Evolutionary conservation across 2,888 invertebrate genomes (phyloP), one percentile per base, ranked within the genome.

Genomic region (Xestia sexstrigata): DNA sequence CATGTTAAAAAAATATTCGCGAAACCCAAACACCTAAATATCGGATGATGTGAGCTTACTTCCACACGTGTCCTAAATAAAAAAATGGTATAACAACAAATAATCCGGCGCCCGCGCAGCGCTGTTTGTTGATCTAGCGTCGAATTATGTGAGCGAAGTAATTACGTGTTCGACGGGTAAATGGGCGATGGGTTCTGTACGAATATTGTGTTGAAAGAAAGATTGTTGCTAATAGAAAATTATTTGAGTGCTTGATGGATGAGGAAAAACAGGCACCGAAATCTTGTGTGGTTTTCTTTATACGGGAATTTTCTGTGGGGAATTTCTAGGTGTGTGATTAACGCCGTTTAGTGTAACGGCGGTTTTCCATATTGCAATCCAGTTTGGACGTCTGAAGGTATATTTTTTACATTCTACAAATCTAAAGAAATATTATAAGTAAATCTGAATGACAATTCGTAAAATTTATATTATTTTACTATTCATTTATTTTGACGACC

Each of bases 21-120:
- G 39, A 79, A 87, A 74, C 26, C 45, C 62, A 78, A 85, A 85
- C 81, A 83, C 70, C 63, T 76, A 81, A 77, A 83, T 74, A 79
- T 74, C 72, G 58, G 70, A 80, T 85, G 65, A 86, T 78, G 70
- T 65, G 66, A 72, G 78, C 63, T 74, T 80, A 82, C 74, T 82
- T 84, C 79, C 85, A 87, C 93, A 91, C 91, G 92, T 91, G 92
- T 89, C 89, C 82, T 88, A 87, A 86, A 89, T 92, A 92, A 91
- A 92, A 92, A 92, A 92, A 92, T 91, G 89, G 90, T 91, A 92
- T 83, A 87, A 87, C 91, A 95, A 93, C 91, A 94, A 94, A 94
- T 80, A 82, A 69, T 89, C 90, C 66, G 84, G 88, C 89, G 89
- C 87, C 87, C 81, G 82, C 89, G 87, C 82, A 63, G 76, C 80